Evolutionary conservation across 2,797 vertebrate genomes (phyloP), one percentile per base, ranked within the genome.

Genomic region (Thripadectes ignobilis): DNA sequence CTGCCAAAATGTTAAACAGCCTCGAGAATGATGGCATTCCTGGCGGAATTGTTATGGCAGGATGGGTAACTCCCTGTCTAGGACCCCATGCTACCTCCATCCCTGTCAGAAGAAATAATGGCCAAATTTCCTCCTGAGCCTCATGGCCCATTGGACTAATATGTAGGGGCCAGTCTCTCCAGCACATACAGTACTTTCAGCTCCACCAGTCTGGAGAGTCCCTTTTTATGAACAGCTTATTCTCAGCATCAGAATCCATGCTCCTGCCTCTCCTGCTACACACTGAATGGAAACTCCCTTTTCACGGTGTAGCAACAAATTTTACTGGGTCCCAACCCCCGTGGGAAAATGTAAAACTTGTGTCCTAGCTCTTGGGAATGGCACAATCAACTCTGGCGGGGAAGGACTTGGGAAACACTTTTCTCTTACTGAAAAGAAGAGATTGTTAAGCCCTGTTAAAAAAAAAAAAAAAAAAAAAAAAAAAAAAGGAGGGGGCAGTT

Each of bases 71-170:
- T 90, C 83, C 38, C 77, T 88, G 77, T 89, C 71, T 91, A 57
- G 52, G 45, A 74, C 86, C 52, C 18, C 67, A 24, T 77, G 84
- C 65, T 91, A 55, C 90, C 77, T 92, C 63, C 65, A 77, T 89
- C 68, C 81, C 92, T 95, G 93, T 92, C 92, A 96, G 66, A 75
- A 95, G 85, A 92, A 96, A 94, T 92, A 96, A 95, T 93, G 88
- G 80, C 85, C 83, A 92, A 73, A 95, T 95, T 81, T 95, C 29
- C 45, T 95, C 78, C 85, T 14, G 9, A 93, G 83, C 85, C 85
- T 93, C 59, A 73, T 92, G 74, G 92, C 63, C 90, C 74, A 36
- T 57, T 93, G 94, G 93, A 66, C 83, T 90, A 86, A 92, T 69
- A 75, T 29, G 30, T 16, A 78, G 55, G 9, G 67, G 48, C 39